These are phyloP conservation scores for Sebastes iracundus DNA, from an alignment of 2,797 vertebrate species.

Conservation along the genomic window DNA sequence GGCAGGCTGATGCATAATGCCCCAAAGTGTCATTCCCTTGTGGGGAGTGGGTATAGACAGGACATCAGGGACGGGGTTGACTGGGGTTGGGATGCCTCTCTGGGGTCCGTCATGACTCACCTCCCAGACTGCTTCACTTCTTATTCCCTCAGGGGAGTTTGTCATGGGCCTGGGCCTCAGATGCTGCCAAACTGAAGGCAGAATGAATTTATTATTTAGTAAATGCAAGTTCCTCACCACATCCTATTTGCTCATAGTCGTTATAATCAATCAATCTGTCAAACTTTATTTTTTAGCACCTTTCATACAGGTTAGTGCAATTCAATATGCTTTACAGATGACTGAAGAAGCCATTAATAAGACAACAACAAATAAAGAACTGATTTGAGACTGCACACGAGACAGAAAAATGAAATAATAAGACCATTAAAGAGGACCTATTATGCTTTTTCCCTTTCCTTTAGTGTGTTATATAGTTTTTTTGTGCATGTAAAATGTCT, in stretches of 20 bases:
- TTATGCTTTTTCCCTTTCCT: too few species aligned
- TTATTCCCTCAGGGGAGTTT: conserved; percentile 15
- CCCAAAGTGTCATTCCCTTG: conserved; percentile 7
- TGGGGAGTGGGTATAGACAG: not conserved
- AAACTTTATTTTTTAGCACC: too few species aligned
- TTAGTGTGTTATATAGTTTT: too few species aligned
- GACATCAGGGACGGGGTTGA: not conserved
- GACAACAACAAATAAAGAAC: not conserved
- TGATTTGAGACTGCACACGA: not conserved
- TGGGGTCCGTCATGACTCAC: conserved; percentile 36
- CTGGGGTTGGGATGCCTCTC: conserved; percentile 10
- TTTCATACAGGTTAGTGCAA: too few species aligned
- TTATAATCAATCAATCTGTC: not conserved
- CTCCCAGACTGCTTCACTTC: conserved; percentile 31
- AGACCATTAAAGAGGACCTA: not conserved
- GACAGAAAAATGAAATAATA: not conserved
- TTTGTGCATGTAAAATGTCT: too few species aligned
- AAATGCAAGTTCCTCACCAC: not conserved
- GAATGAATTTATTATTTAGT: not conserved
- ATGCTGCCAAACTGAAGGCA: not conserved
- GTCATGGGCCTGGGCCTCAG: conserved; percentile 10
- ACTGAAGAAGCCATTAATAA: not conserved
- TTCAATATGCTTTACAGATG: not conserved
- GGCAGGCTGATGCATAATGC: conserved; percentile 36
- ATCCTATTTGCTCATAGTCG: not conserved